Base-by-base conservation (phyloP, 2,888 invertebrate genomes). In the Adineta ricciae region DNA sequence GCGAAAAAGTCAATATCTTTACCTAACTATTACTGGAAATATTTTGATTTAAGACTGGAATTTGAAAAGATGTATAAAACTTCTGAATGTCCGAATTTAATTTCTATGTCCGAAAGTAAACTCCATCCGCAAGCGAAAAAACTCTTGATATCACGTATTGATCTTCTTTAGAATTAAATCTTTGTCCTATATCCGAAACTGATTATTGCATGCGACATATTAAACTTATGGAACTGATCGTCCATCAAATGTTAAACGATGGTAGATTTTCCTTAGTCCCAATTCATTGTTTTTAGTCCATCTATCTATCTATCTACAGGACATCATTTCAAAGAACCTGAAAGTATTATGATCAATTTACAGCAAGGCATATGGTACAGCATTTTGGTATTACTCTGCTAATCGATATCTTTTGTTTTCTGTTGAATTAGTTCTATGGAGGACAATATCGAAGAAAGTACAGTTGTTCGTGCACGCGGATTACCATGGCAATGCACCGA, bases 401-500 rank as follows among this genome's bases (percentile, higher is more conserved):
- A 50, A 46, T 16, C 46, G 27, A 11, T 46, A 73, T 36, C 16
- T 36, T 73, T 73, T 32, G n/a, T n/a, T 46, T 50, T 83, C 24
- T 52, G 27, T 86, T 84, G 21, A 84, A 88, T 88, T 93, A 98
- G 98, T 93, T 94, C 95, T 90, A 95, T 99, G 89, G 97, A 98
- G 92, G 95, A 95, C 88, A 96, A 96, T 90, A 96, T 96, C 89
- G 90, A 86, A 82, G 84, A 84, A 27, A 78, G 84, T 50, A 86
- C 84, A 56, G 73, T 84, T 8, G 95, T 98, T 36, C 93, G 97
- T 90, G 98, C 98, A 41, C 93, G 99, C 89, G 99, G 99, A 87
- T 93, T 99, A 87, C 99, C 99, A 88, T 99, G 99, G 99, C 98
- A 99, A 91, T 97, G 97, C 85, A 97, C 97, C 73, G 99, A 99